These are phyloP conservation scores for Eulemur macaco DNA, from an alignment of 2,113 vertebrate genomes.

Conservation along the genomic window DNA sequence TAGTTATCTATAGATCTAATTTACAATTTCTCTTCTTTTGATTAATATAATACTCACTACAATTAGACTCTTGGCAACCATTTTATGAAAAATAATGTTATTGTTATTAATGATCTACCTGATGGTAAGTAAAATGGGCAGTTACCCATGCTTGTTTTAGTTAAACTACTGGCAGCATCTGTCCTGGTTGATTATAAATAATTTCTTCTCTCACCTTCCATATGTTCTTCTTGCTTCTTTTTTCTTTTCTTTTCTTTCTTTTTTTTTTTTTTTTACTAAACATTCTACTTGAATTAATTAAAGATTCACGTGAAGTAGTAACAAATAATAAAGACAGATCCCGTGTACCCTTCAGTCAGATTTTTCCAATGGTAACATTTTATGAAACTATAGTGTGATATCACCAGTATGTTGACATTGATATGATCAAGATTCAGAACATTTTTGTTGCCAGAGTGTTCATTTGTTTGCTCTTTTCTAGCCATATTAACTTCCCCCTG, in stretches of 20 bases:
- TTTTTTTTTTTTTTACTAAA: neutral
- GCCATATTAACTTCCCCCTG: no score
- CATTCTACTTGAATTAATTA: neutral
- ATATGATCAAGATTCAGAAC: neutral
- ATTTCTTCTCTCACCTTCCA: neutral
- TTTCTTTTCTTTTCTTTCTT: neutral
- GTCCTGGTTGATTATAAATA: neutral
- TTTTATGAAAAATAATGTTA: neutral
- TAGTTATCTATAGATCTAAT: neutral
- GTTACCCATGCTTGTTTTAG: neutral
- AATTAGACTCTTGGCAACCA: neutral
- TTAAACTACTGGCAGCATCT: neutral
- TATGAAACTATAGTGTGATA: neutral
- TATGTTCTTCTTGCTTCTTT: neutral
- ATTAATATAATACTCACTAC: neutral
- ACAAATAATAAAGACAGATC: neutral
- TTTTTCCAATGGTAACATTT: neutral
- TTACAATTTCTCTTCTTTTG: neutral
- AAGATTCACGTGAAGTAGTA: neutral
- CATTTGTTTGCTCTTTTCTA: neutral
- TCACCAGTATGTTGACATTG: neutral
- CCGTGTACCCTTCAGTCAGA: accelerated
- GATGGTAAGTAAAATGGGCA: neutral
- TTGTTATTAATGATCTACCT: no score
- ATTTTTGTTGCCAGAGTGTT: neutral